Evolutionary conservation across 1,140 invertebrate genomes (phyloP).

Genomic region (Pollicipes pollicipes): DNA sequence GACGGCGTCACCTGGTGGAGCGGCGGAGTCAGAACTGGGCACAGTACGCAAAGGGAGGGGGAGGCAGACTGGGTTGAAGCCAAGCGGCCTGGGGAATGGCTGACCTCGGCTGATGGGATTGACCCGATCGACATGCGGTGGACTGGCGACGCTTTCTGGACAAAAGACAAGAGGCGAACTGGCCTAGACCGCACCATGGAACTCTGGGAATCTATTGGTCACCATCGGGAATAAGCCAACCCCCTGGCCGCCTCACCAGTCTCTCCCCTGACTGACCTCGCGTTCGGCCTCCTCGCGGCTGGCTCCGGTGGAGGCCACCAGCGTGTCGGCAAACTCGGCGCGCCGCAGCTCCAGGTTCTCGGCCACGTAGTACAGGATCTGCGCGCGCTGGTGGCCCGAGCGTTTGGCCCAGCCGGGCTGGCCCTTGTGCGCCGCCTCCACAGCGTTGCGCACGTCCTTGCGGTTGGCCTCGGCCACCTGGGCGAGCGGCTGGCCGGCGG

Average conservation of each 20-base stretch:
- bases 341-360: slow-evolving; percentile 29
- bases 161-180: too few relatives aligned
- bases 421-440: slow-evolving; percentile 29
- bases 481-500: slow-evolving; percentile 25
- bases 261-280: slow-evolving; percentile 5
- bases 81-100: too few relatives aligned
- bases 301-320: slow-evolving; percentile 23
- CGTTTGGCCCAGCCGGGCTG: slow-evolving; percentile 30
- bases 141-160: too few relatives aligned
- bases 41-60: too few relatives aligned
- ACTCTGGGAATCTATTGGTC: too few relatives aligned
- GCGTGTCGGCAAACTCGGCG: slow-evolving; percentile 24
- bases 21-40: too few relatives aligned
- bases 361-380: slow-evolving; percentile 34
- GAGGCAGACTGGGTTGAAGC: too few relatives aligned
- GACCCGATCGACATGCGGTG: too few relatives aligned
- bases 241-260: slow-evolving; percentile 22
- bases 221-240: too few relatives aligned
- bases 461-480: slow-evolving; percentile 30
- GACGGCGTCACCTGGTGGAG: too few relatives aligned
- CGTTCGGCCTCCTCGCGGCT: slow-evolving; percentile 17
- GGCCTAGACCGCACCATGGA: too few relatives aligned
- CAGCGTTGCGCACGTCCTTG: slow-evolving; percentile 34
- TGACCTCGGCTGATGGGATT: too few relatives aligned
- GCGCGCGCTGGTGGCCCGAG: slow-evolving; percentile 30